phyloP scores from a whole-genome alignment of 2,888 invertebrate genomes.

The Alviniconcha strummeri region DNA sequence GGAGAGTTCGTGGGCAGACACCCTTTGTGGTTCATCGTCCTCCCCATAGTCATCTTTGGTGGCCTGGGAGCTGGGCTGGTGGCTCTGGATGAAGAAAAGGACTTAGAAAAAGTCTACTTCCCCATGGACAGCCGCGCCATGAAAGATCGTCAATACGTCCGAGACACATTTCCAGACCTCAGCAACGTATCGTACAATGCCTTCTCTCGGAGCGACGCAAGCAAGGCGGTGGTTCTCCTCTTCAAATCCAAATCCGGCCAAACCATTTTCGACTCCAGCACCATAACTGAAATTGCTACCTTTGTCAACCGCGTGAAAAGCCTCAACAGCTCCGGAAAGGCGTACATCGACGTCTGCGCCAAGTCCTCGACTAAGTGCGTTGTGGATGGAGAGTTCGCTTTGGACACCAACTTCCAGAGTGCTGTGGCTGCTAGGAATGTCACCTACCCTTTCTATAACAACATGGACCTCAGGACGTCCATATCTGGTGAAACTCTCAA shows the following conservation, averaged over 20 bases:
- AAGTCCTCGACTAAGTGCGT: not conserved
- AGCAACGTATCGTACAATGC: conserved; percentile 33
- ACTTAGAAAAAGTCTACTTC: conserved; percentile 46
- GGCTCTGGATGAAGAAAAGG: conserved; percentile 34
- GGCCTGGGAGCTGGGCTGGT: conserved; percentile 18
- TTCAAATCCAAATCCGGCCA: conserved; percentile 13
- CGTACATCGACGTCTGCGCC: conserved; percentile 15
- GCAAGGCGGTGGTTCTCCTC: not conserved
- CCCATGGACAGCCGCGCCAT: conserved; percentile 47
- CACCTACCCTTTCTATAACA: conserved; percentile 31
- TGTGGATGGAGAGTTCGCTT: not conserved
- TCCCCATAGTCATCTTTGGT: conserved; percentile 21
- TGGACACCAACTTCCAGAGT: not conserved
- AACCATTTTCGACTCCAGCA: conserved; percentile 5
- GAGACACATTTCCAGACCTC: conserved; percentile 34
- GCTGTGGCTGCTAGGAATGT: conserved; percentile 12
- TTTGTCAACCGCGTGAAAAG: not conserved
- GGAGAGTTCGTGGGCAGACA: conserved; percentile 23
- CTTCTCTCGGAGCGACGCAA: conserved; percentile 30
- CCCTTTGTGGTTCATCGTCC: conserved; percentile 27
- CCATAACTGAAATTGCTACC: not conserved
- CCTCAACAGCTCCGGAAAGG: not conserved
- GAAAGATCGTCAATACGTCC: conserved; percentile 38
- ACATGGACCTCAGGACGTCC: conserved; percentile 1
- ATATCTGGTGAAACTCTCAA: conserved; percentile 14